phyloP scores from a whole-genome alignment of 2,888 invertebrate species.

The Xanthorhoe spadicearia region DNA sequence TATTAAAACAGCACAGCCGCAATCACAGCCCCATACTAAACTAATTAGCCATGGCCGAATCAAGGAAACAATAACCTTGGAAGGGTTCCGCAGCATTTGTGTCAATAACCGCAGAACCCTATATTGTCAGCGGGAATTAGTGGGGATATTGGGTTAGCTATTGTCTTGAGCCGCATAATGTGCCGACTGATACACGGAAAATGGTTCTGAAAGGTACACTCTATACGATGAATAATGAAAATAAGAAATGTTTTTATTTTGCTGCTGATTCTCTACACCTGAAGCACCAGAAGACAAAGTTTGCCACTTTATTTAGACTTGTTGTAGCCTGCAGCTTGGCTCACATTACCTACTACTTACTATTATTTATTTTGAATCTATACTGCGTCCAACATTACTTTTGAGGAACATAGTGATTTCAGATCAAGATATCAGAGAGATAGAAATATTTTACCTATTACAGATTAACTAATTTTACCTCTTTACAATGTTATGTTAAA shows the following conservation, averaged over 20 bases:
- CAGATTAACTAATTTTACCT: too few relatives aligned
- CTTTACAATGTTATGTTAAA: too few relatives aligned
- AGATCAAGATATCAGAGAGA: too few relatives aligned
- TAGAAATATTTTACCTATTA: too few relatives aligned
- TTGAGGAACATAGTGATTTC: too few relatives aligned
- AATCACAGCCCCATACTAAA: constrained; percentile 67
- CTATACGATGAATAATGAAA: background rate
- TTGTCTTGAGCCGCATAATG: constrained; percentile 39
- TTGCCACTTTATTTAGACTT: too few relatives aligned
- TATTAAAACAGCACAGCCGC: constrained; percentile 49
- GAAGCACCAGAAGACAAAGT: too few relatives aligned
- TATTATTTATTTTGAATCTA: too few relatives aligned
- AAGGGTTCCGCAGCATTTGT: constrained; percentile 74
- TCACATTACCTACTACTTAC: too few relatives aligned
- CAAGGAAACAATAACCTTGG: constrained; percentile 81
- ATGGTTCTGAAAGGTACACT: background rate
- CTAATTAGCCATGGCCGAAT: constrained; percentile 73
- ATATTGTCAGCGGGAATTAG: constrained; percentile 67
- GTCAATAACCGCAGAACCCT: constrained; percentile 67
- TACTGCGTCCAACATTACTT: too few relatives aligned
- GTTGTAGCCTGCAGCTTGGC: too few relatives aligned
- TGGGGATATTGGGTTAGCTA: constrained; percentile 53
- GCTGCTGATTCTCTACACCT: too few relatives aligned
- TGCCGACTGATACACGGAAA: background rate
- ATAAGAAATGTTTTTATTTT: background rate